Conservation (phyloP, 2,797 vertebrate genomes). For the Muscicapa striata region DNA sequence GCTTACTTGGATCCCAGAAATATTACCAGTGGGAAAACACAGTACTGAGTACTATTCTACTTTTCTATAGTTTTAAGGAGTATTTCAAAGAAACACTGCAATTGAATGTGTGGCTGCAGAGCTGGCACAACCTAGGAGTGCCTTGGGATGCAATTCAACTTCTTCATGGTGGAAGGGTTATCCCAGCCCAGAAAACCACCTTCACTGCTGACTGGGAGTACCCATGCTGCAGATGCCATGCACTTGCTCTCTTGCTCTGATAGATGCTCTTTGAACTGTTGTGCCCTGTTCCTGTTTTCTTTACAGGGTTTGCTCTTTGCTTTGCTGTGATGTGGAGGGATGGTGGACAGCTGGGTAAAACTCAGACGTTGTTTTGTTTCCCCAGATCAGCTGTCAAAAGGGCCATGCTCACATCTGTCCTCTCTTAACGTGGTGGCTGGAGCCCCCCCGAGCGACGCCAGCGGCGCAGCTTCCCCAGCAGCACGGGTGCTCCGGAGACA, state of each 20-base stretch:
- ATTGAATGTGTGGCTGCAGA: not conserved
- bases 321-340: not conserved
- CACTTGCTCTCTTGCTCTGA: not conserved
- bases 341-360: not conserved
- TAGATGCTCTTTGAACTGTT: not conserved
- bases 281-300: not conserved
- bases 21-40: not conserved
- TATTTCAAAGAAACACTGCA: not conserved
- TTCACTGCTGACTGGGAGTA: not conserved
- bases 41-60: not conserved
- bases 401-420: slow-evolving; percentile 84
- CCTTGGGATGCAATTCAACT: not conserved
- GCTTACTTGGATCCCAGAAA: not conserved
- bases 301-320: not conserved
- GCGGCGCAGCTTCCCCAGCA: slow-evolving; percentile 67
- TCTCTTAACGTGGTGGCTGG: slow-evolving; percentile 78
- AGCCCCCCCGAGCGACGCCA: slow-evolving; percentile 73
- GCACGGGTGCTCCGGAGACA: slow-evolving; percentile 82
- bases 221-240: rapidly evolving
- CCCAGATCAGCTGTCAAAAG: slow-evolving; percentile 83
- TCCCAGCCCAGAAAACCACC: not conserved
- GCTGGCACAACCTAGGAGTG: not conserved
- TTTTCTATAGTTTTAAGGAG: not conserved
- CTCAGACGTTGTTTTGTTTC: not conserved
- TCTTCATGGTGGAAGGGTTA: not conserved